Percentiles rank a stretch among this genome's conserved stretches.
Evolutionary conservation across 2,888 invertebrate species (phyloP).

Genomic region (Tryphoninae sp.): DNA sequence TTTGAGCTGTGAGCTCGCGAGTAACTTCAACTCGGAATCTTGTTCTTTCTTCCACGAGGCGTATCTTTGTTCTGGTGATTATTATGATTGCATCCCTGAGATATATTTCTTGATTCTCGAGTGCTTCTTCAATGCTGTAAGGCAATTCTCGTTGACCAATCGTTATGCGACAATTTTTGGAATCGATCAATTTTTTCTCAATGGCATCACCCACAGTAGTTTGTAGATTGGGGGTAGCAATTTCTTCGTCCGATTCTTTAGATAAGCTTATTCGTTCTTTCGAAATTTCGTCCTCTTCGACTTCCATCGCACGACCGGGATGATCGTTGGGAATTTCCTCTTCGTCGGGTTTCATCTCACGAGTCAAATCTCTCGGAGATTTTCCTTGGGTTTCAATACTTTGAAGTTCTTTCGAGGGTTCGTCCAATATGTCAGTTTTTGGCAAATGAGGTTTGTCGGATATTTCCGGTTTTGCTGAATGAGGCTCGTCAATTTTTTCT

Average conservation of each 20-base stretch:
- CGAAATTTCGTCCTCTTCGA: background rate
- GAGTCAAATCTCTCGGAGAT: constrained; percentile 1
- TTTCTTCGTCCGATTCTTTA: constrained; percentile 15
- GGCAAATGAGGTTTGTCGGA: too few relatives aligned
- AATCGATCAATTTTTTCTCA: constrained; percentile 85
- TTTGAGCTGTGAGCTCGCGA: constrained; percentile 86
- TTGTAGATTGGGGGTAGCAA: constrained; percentile 28
- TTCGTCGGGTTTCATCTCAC: background rate
- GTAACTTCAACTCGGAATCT: constrained; percentile 83
- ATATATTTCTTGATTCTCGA: constrained; percentile 67
- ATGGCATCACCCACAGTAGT: constrained; percentile 81
- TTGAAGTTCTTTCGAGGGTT: background rate
- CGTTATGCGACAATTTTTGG: constrained; percentile 85
- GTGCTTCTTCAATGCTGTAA: constrained; percentile 66
- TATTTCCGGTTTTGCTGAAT: too few relatives aligned
- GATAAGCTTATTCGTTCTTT: background rate
- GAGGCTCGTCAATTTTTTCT: too few relatives aligned
- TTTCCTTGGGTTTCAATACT: background rate
- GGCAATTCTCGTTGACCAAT: constrained; percentile 85
- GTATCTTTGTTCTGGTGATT: constrained; percentile 85
- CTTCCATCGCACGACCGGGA: background rate
- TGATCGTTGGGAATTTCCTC: background rate
- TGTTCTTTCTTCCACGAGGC: constrained; percentile 84
- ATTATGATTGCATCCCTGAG: constrained; percentile 81
- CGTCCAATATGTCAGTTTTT: background rate